These are phyloP conservation scores for fruit fly (Drosophila melanogaster) DNA, from an alignment of 1,140 invertebrate genomes.

Conservation along the genomic window DNA sequence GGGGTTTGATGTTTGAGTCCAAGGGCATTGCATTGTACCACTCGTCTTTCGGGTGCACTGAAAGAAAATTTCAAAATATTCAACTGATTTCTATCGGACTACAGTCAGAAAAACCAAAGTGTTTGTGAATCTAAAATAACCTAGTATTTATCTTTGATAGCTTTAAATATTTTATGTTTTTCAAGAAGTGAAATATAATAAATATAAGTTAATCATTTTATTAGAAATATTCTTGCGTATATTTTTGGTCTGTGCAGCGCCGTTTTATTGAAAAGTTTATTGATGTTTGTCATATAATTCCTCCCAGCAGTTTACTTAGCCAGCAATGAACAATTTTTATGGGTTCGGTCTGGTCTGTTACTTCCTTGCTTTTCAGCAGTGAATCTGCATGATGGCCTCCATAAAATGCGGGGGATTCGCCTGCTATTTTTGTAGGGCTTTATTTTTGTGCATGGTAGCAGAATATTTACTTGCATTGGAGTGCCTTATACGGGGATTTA, in stretches of 20 bases:
- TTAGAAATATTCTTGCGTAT: too few species aligned
- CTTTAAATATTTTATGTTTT: too few species aligned
- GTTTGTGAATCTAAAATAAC: too few species aligned
- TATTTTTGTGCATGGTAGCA: slow-evolving; percentile 7
- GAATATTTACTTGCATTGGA: slow-evolving; percentile 15
- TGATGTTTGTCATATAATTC: slow-evolving; percentile 68
- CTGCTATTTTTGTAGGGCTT: slow-evolving; percentile 2
- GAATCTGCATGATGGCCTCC: slow-evolving; percentile 9
- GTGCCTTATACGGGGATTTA: neutral
- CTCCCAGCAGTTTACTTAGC: slow-evolving; percentile 1
- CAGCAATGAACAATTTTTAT: slow-evolving; percentile 25
- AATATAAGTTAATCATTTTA: too few species aligned
- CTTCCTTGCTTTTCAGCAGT: slow-evolving; percentile 9
- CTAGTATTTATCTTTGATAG: neutral
- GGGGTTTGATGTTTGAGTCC: slow-evolving; percentile 25
- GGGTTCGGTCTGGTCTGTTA: neutral
- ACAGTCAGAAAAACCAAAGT: too few species aligned
- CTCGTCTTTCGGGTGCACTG: slow-evolving; percentile 16
- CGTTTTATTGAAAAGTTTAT: slow-evolving; percentile 71
- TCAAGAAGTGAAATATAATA: too few species aligned
- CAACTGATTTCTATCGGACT: too few species aligned
- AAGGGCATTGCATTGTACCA: slow-evolving; percentile 60
- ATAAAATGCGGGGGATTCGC: slow-evolving; percentile 12
- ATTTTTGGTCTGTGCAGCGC: slow-evolving; percentile 4
- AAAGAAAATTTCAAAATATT: neutral